Percentiles rank a stretch among this genome's conserved stretches.
Conservation (phyloP, 2,797 vertebrate species). For the Fistularia commersonii region DNA sequence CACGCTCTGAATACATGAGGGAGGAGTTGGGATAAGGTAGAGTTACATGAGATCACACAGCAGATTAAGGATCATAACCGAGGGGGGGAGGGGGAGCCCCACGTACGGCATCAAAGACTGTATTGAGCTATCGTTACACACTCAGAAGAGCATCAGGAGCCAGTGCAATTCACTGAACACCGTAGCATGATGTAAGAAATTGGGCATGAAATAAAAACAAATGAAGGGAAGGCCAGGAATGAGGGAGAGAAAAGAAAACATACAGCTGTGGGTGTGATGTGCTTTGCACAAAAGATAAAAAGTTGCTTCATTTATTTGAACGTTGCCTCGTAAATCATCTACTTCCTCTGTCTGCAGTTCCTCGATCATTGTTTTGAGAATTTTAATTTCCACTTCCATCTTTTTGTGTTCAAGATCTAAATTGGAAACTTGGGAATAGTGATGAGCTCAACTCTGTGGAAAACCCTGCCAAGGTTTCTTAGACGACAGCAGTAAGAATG, state of each 20-base stretch:
- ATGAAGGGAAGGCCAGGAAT: constrained; percentile 22
- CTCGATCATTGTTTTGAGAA: constrained; percentile 1
- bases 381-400: not conserved
- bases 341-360: constrained; percentile 4
- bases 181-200: constrained; percentile 34
- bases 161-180: constrained; percentile 49
- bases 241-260: constrained; percentile 6
- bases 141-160: constrained; percentile 53
- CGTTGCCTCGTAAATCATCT: not conserved
- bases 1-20: constrained; percentile 39
- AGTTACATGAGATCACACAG: constrained; percentile 46
- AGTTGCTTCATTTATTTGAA: not conserved
- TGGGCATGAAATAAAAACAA: constrained; percentile 24
- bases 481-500: not conserved
- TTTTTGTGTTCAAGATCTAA: constrained; percentile 5
- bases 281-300: constrained; percentile 19
- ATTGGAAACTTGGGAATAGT: constrained; percentile 3
- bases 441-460: constrained; percentile 2
- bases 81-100: constrained; percentile 37
- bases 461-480: not conserved
- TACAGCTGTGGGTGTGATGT: constrained; percentile 23
- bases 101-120: constrained; percentile 30
- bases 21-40: constrained; percentile 44
- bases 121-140: constrained; percentile 8
- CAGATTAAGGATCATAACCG: constrained; percentile 42